A percentile compares a stretch with the other conserved stretches of the same genome.
Conservation (phyloP, 1,140 invertebrate genomes). For the Parasteatoda tepidariorum region DNA sequence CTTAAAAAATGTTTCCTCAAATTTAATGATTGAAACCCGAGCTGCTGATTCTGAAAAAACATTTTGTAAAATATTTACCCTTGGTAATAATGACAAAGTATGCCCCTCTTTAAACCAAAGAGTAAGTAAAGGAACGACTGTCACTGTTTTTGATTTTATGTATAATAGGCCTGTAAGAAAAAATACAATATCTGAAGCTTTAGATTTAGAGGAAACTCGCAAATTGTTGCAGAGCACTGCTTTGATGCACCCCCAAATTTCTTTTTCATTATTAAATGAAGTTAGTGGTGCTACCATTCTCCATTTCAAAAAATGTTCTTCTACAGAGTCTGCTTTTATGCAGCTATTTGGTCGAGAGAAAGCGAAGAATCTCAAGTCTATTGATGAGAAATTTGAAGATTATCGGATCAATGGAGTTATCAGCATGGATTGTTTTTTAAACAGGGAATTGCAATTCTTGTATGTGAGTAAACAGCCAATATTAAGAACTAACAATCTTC, state of each 20-base stretch:
- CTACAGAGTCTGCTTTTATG: conserved; percentile 71
- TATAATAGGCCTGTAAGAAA: conserved; percentile 75
- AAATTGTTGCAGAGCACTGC: conserved; percentile 73
- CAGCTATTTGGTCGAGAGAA: conserved; percentile 71
- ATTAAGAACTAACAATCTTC: conserved; percentile 71
- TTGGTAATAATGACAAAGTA: conserved; percentile 67
- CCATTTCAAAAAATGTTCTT: conserved; percentile 72
- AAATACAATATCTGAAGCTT: conserved; percentile 70
- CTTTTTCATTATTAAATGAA: conserved; percentile 76
- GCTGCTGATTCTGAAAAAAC: conserved; percentile 68
- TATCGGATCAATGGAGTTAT: conserved; percentile 73
- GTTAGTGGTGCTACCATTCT: conserved; percentile 72
- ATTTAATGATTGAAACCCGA: conserved; percentile 73
- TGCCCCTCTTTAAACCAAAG: conserved; percentile 66
- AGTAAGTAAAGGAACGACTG: conserved; percentile 75
- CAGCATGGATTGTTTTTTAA: conserved; percentile 68
- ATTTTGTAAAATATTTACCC: conserved; percentile 70
- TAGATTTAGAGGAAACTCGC: conserved; percentile 74
- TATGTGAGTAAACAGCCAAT: conserved; percentile 75
- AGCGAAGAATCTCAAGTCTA: conserved; percentile 69
- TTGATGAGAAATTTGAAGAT: conserved; percentile 70
- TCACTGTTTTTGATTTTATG: conserved; percentile 75
- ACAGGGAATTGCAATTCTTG: conserved; percentile 73
- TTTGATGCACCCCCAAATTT: conserved; percentile 73
- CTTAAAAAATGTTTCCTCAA: conserved; percentile 72